Evolutionary conservation across 2,888 invertebrate genomes (phyloP).

Genomic region (Pediacus dermestoides): DNA sequence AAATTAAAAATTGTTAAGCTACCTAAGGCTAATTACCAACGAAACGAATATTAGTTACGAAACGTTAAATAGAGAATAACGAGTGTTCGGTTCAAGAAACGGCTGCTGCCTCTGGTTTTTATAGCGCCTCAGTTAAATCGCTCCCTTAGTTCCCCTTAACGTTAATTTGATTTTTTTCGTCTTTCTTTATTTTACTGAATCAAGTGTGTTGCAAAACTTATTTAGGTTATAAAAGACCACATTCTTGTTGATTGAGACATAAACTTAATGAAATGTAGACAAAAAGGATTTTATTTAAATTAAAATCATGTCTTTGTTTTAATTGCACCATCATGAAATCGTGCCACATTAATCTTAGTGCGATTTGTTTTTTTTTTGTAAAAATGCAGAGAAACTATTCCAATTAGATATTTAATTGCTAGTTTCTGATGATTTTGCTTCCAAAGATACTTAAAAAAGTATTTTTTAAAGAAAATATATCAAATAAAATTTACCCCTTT

Average conservation of each 20-base stretch:
- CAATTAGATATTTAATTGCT: no score
- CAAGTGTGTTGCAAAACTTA: conserved; percentile 37
- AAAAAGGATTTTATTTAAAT: conserved; percentile 33
- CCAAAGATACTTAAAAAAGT: no score
- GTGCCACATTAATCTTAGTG: no score
- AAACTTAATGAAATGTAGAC: conserved; percentile 40
- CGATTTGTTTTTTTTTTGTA: not conserved
- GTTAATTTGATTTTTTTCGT: conserved; percentile 21
- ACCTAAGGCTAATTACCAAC: conserved; percentile 41
- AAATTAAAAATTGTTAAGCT: conserved; percentile 32
- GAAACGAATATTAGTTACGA: conserved; percentile 45
- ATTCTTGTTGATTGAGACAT: conserved; percentile 41
- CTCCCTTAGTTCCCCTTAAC: conserved; percentile 16
- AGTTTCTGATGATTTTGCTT: no score
- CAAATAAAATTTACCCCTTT: no score
- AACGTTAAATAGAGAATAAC: conserved; percentile 39
- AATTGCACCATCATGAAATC: no score
- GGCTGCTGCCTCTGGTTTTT: conserved; percentile 15
- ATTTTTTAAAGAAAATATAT: no score
- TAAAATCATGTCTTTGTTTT: conserved; percentile 19
- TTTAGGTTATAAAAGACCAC: conserved; percentile 40
- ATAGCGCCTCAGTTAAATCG: conserved; percentile 20
- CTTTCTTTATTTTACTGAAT: conserved; percentile 34
- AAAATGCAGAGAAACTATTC: no score
- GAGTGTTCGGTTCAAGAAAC: conserved; percentile 6